Evolutionary conservation across 2,113 vertebrate species (phyloP), one percentile per base, ranked within the genome.

Genomic region (Seriola aureovittata): DNA sequence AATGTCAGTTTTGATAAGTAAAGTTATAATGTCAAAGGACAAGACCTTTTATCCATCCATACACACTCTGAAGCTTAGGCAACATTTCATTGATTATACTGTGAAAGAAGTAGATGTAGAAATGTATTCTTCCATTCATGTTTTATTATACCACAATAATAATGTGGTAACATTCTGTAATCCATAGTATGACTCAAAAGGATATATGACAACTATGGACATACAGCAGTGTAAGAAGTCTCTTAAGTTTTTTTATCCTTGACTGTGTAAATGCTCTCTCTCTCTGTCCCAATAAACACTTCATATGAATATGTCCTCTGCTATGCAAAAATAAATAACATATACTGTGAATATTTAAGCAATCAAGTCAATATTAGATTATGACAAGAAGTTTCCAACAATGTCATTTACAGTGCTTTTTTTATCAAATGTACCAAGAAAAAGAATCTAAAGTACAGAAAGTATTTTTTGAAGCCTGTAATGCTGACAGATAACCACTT

Each of bases 281-380:
- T 74, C 44, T 77, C 29, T 78, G 42, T 90, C 75, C 83, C 76
- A 87, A 88, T 88, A 89, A 92, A 93, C 90, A 90, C 82, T 91
- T 73, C 65, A 87, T 92, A 90, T 90, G 74, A 89, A 89, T 83
- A 88, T 87, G 78, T 89, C 87, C 80, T 91, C 89, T 93, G 86
- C 92, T 96, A 97, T 97, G 97, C 96, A 97, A 97, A 96, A 96
- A 98, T 97, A 97, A 95, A 96, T 96, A 96, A 95, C 94, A 94
- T 94, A 81, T 90, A 89, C 81, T 79, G 84, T 90, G 29, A 95
- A 96, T 82, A 96, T 93, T 94, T 91, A 96, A 95, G 95, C 93
- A 91, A 89, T 88, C 60, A 85, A 84, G 91, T 95, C 88, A 89
- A 71, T 89, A 92, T 97, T 97, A 96, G 96, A 97, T 91, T 73